A percentile compares a stretch with the other conserved stretches of the same genome.
phyloP scores from a whole-genome alignment of 2,888 invertebrate species.

The Nomada fabriciana region DNA sequence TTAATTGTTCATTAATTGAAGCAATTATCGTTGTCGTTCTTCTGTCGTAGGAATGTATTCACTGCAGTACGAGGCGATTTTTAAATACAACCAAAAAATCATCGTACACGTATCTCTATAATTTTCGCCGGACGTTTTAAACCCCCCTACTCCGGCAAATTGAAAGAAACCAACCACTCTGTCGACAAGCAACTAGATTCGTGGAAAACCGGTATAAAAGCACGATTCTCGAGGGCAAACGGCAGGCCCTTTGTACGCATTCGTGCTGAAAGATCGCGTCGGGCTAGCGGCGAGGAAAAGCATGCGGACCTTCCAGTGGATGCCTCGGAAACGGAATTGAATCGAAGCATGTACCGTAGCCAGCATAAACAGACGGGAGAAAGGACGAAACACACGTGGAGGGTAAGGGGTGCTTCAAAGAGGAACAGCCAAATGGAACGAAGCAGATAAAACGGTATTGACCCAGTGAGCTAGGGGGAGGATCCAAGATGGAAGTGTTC shows the following conservation, averaged over 20 bases:
- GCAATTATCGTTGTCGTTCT: too few relatives aligned
- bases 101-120: too few relatives aligned
- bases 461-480: conserved; percentile 35
- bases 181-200: background rate
- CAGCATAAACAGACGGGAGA: conserved; percentile 66
- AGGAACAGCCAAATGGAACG: conserved; percentile 59
- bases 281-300: conserved; percentile 9
- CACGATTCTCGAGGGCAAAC: background rate
- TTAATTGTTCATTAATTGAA: too few relatives aligned
- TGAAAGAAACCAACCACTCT: background rate
- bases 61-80: too few relatives aligned
- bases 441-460: conserved; percentile 70
- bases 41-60: too few relatives aligned
- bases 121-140: too few relatives aligned
- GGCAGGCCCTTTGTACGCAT: conserved; percentile 21
- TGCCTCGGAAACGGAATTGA: conserved; percentile 68
- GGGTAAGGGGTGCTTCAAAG: conserved; percentile 55
- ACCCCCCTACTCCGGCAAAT: background rate
- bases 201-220: conserved; percentile 16
- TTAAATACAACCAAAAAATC: too few relatives aligned
- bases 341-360: conserved; percentile 68
- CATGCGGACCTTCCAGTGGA: conserved; percentile 43
- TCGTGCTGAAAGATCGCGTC: background rate
- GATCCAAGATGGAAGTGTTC: conserved; percentile 18
- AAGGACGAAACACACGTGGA: conserved; percentile 11